A percentile compares a stretch with the other conserved stretches of the same genome.
Evolutionary conservation across 2,113 vertebrate genomes (phyloP).

Genomic region (Salminus brasiliensis): DNA sequence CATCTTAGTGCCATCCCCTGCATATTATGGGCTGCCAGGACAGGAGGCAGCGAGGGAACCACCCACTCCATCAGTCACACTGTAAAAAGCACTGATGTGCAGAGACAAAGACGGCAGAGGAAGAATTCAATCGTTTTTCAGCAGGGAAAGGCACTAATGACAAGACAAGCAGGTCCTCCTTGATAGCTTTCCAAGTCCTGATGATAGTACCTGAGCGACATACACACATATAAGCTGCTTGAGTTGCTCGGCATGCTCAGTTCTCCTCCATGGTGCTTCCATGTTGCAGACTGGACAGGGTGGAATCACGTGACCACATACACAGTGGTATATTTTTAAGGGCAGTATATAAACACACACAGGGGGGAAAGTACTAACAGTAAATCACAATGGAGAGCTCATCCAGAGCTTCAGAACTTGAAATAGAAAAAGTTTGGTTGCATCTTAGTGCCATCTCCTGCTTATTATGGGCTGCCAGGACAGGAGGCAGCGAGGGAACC

Average conservation of each 20-base stretch:
- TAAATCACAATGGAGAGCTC: too few relatives aligned
- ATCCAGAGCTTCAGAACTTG: not conserved
- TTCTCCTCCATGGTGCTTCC: too few relatives aligned
- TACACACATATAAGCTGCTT: too few relatives aligned
- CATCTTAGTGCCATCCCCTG: not conserved
- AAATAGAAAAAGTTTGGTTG: not conserved
- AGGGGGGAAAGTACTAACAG: too few relatives aligned
- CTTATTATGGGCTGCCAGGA: constrained; percentile 17
- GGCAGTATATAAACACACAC: too few relatives aligned
- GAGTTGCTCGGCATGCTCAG: too few relatives aligned
- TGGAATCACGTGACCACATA: too few relatives aligned
- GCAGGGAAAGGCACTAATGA: not conserved
- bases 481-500: not conserved
- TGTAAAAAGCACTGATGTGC: not conserved
- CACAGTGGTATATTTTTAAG: too few relatives aligned
- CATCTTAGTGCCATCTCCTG: not conserved
- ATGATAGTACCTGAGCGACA: not conserved
- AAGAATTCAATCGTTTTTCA: constrained; percentile 9
- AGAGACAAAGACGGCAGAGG: not conserved
- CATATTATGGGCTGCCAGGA: constrained; percentile 16
- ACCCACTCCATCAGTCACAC: not conserved
- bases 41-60: not conserved
- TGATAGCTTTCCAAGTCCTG: not conserved
- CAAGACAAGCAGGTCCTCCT: constrained; percentile 6
- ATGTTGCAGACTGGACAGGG: too few relatives aligned